Conservation (phyloP, 2,113 vertebrate genomes). For the Phocoena phocoena region DNA sequence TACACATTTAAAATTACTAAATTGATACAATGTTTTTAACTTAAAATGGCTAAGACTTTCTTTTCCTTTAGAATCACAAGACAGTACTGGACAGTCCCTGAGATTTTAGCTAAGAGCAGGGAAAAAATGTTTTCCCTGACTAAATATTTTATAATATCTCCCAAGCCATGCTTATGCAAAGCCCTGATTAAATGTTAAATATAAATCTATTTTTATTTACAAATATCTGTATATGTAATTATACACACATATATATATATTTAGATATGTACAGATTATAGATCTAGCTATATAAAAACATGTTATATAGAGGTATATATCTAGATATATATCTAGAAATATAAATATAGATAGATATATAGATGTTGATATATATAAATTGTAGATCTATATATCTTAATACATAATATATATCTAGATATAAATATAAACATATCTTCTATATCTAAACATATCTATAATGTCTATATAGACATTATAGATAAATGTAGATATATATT, state of each 20-base stretch:
- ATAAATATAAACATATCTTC: neutral
- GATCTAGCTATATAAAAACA: neutral
- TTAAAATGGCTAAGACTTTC: neutral
- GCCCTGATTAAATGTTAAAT: neutral
- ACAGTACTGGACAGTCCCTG: rapidly evolving
- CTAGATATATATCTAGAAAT: neutral
- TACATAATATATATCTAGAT: neutral
- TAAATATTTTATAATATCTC: neutral
- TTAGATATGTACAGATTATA: neutral
- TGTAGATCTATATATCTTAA: neutral
- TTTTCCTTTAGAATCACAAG: neutral
- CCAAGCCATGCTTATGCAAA: neutral
- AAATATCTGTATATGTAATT: neutral
- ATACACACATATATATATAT: neutral
- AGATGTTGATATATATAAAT: neutral
- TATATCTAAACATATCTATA: neutral
- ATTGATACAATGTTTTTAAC: neutral
- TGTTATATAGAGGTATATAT: neutral
- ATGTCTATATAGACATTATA: neutral
- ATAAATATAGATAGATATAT: no score
- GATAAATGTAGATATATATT: neutral
- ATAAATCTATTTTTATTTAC: neutral
- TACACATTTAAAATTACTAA: neutral
- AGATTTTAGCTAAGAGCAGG: neutral
- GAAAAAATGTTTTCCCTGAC: neutral